Percentiles rank a stretch among this genome's conserved stretches.
These are phyloP conservation scores for Tachypleus tridentatus DNA, from an alignment of 1,140 invertebrate genomes.

Conservation along the genomic window DNA sequence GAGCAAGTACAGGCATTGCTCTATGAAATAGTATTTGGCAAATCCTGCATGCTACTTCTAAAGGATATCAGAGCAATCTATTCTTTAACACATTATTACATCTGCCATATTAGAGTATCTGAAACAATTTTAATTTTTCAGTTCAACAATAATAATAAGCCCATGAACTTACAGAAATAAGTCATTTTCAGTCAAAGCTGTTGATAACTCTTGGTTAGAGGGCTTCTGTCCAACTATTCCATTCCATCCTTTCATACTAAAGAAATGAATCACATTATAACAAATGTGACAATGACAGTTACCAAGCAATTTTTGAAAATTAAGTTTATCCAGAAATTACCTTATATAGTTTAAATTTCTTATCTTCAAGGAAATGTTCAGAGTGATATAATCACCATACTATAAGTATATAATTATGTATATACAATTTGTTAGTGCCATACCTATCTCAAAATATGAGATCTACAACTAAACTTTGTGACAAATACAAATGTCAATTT, in stretches of 20 bases:
- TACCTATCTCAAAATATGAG: no score
- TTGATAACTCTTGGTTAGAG: slow-evolving; percentile 41
- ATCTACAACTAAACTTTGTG: no score
- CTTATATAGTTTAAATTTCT: no score
- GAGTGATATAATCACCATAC: no score
- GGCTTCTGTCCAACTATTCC: slow-evolving; percentile 47
- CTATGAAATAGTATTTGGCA: neutral
- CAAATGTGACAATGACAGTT: no score
- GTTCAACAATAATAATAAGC: neutral
- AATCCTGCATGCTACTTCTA: neutral
- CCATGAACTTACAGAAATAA: slow-evolving; percentile 49
- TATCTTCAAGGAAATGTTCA: no score
- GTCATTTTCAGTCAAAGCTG: slow-evolving; percentile 45
- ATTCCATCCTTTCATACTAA: slow-evolving; percentile 52
- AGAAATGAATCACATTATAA: slow-evolving; percentile 16
- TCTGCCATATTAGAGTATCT: neutral
- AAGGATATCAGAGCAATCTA: neutral
- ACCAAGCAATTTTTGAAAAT: no score
- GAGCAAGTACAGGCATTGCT: no score
- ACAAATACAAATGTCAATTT: no score
- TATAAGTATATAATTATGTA: no score
- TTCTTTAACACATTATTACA: neutral
- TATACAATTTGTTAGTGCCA: no score
- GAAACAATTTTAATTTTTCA: neutral
- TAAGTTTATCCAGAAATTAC: no score